Evolutionary conservation across 2,113 vertebrate genomes (phyloP).

Genomic region (Cavia porcellus): DNA sequence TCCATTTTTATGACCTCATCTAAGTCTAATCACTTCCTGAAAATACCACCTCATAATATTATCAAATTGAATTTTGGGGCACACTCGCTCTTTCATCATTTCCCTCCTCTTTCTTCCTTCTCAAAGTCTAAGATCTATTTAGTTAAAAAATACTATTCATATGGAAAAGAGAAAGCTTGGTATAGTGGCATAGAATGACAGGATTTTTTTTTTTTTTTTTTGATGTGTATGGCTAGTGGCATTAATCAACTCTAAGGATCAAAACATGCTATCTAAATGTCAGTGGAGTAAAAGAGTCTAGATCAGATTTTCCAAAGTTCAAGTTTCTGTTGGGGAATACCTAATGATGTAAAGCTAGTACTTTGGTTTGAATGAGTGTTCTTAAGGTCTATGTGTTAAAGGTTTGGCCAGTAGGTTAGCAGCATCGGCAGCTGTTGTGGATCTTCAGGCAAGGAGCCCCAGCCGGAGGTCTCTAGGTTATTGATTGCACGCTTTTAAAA

Average conservation of each 20-base stretch:
- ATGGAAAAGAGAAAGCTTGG: background rate
- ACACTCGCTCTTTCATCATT: background rate
- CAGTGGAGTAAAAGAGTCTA: background rate
- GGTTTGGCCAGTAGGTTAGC: background rate
- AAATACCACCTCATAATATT: background rate
- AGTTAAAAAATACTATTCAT: background rate
- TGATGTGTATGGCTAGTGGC: background rate
- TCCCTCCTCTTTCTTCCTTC: background rate
- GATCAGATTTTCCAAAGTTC: slow-evolving; percentile 8
- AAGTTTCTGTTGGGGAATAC: background rate
- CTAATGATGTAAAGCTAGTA: background rate
- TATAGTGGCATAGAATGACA: background rate
- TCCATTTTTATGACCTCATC: background rate
- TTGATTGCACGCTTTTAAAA: background rate
- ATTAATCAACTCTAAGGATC: background rate
- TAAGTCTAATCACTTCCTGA: background rate
- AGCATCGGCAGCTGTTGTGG: background rate
- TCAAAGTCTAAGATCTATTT: background rate
- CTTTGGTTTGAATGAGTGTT: background rate
- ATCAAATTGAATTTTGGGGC: background rate
- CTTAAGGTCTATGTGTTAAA: background rate
- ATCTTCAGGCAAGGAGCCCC: too few relatives aligned
- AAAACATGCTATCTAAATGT: background rate
- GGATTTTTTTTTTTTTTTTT: background rate
- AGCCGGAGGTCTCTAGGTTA: background rate